phyloP scores from a whole-genome alignment of 2,888 invertebrate species.

The Melipona beecheii region DNA sequence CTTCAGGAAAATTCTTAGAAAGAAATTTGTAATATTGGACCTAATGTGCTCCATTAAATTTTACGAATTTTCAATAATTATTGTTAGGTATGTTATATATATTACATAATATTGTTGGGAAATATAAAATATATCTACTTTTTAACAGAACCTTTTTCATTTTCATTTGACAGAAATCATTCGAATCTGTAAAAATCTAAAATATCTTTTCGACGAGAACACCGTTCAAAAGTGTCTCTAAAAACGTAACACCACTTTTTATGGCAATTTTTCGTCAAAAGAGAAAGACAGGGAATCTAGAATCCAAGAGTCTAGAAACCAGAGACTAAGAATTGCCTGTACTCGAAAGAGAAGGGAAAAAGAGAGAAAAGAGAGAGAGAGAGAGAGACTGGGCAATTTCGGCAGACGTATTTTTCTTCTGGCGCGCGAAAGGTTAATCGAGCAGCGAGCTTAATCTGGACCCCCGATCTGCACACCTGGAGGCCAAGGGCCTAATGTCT shows the following conservation, averaged over 20 bases:
- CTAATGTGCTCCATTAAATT: neutral
- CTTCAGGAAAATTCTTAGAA: no score
- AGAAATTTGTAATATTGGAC: neutral
- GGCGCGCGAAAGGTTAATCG: constrained; percentile 72
- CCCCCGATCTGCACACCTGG: constrained; percentile 70
- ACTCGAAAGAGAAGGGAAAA: neutral
- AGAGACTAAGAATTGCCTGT: no score
- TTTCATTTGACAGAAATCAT: no score
- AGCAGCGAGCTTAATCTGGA: constrained; percentile 70
- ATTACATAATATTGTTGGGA: neutral
- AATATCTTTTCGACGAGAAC: no score
- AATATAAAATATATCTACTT: no score
- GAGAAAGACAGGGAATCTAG: no score
- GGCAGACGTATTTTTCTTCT: constrained; percentile 66
- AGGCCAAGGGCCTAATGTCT: constrained; percentile 70
- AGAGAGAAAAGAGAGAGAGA: neutral
- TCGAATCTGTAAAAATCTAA: no score
- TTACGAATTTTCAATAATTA: neutral
- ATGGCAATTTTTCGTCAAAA: no score
- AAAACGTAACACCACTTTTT: no score
- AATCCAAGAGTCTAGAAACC: no score
- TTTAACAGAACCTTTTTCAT: no score
- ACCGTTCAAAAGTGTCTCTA: no score
- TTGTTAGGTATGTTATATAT: neutral
- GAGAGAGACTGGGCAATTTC: constrained; percentile 55